Evolutionary conservation across 2,797 vertebrate species (phyloP).

Genomic region (Nasua narica): DNA sequence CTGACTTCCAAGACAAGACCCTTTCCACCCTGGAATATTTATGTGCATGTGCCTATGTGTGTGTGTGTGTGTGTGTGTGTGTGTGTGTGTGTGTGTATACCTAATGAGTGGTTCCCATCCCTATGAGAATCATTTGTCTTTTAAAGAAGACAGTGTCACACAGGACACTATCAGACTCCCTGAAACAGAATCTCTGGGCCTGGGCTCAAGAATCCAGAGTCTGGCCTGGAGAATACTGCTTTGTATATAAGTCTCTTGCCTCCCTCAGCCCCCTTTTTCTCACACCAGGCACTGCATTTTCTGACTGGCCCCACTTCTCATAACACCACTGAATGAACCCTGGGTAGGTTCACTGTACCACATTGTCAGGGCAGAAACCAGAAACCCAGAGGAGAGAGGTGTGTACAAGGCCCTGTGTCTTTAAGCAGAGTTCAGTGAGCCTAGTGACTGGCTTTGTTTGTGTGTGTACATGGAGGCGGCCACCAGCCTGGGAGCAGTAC

Average conservation of each 20-base stretch:
- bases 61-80: not conserved
- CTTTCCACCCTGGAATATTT: not conserved
- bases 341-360: not conserved
- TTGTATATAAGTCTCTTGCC: not conserved
- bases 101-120: not conserved
- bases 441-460: not conserved
- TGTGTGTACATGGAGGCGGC: not conserved
- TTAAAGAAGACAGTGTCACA: not conserved
- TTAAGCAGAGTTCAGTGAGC: not conserved
- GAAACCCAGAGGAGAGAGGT: not conserved
- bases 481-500: slow-evolving; percentile 18
- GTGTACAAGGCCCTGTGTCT: not conserved
- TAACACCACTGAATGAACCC: not conserved
- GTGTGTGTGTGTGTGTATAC: not conserved
- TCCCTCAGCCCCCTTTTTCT: not conserved
- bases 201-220: not conserved
- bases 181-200: not conserved
- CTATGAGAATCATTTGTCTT: not conserved
- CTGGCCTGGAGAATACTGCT: not conserved
- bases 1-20: not conserved
- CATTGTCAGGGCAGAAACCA: fast-evolving
- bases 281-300: not conserved
- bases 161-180: not conserved
- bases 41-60: not conserved
- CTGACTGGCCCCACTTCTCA: not conserved